Evolutionary conservation across 2,113 vertebrate genomes (phyloP), one percentile per base, ranked within the genome.

Genomic region (Bagarius yarrelli): DNA sequence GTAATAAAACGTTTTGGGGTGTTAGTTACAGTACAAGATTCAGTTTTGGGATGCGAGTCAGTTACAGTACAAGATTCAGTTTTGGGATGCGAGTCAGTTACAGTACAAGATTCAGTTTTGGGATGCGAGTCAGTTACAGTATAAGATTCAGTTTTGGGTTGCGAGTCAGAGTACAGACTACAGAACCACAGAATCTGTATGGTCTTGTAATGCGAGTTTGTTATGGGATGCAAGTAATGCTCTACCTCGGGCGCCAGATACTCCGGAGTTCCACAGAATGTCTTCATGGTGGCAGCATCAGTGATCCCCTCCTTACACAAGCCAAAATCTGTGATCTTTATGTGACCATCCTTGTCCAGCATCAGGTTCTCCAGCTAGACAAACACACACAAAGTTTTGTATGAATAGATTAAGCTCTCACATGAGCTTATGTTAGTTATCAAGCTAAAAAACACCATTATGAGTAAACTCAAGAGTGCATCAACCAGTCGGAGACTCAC

Each of bases 291-390:
- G 86, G 97, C 97, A 79, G 96, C 95, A 56, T 98, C 96, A 13
- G 96, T 98, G 93, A 98, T 98, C 82, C 96, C 97, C 91, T 98
- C 97, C 92, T 98, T 98, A 93, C 97, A 98, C 89, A 98, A 94
- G 87, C 97, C 97, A 50, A 98, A 98, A 90, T 98, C 97, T 8
- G 97, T 98, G 90, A 98, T 98, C 93, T 98, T 98, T 91, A 98
- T 97, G 89, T 93, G 93, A 5, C 93, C 93, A 11, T 93, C 93
- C 87, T 93, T 93, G 88, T 93, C 93, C 88, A 98, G 92, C 97
- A 98, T 98, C 88, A 98, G 93, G 92, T 98, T 98, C 90, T 98
- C 97, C 93, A 98, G 93, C 97, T 98, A 91, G 4, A 81, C 53
- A n/a, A 55, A 81, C 52, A 80, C 36, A 60, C 21, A 76, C 15